A percentile compares a stretch with the other conserved stretches of the same genome.
Conservation (phyloP, 1,140 invertebrate genomes). For the Cydia splendana region DNA sequence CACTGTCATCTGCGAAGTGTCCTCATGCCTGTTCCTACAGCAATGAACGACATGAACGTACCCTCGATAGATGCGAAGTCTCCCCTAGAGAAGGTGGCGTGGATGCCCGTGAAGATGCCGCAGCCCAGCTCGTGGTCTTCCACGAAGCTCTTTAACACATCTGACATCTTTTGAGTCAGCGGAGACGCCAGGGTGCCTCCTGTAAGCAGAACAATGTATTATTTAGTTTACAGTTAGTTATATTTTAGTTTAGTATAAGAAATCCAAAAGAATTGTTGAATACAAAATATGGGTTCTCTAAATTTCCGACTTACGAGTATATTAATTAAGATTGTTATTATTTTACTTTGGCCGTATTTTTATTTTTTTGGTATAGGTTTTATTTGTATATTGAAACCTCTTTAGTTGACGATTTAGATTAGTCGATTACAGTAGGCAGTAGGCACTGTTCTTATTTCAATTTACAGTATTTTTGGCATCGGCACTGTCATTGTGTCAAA, state of each 20-base stretch:
- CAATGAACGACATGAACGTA: not conserved
- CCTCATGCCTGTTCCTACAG: not conserved
- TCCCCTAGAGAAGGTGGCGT: too few species aligned
- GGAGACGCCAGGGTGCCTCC: conserved; percentile 52
- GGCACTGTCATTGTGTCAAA: not conserved
- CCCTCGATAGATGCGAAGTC: too few species aligned
- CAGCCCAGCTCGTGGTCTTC: too few species aligned
- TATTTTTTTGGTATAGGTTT: not conserved
- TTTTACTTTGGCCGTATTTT: too few species aligned
- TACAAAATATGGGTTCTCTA: too few species aligned
- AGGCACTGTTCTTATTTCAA: not conserved
- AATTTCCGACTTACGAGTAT: too few species aligned
- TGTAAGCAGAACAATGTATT: conserved; percentile 17
- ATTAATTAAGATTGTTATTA: too few species aligned
- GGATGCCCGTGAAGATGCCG: too few species aligned
- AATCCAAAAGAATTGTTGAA: too few species aligned
- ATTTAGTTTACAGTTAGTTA: too few species aligned
- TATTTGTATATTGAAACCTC: not conserved
- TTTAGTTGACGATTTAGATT: not conserved
- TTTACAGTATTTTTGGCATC: not conserved
- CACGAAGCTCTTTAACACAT: conserved; percentile 31
- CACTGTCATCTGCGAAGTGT: too few species aligned
- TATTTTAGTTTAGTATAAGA: too few species aligned
- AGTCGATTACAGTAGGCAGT: not conserved
- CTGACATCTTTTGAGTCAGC: conserved; percentile 34